Evolutionary conservation across 1,140 invertebrate species (phyloP), one percentile per base, ranked within the genome.

Genomic region (Aphidius ervi): DNA sequence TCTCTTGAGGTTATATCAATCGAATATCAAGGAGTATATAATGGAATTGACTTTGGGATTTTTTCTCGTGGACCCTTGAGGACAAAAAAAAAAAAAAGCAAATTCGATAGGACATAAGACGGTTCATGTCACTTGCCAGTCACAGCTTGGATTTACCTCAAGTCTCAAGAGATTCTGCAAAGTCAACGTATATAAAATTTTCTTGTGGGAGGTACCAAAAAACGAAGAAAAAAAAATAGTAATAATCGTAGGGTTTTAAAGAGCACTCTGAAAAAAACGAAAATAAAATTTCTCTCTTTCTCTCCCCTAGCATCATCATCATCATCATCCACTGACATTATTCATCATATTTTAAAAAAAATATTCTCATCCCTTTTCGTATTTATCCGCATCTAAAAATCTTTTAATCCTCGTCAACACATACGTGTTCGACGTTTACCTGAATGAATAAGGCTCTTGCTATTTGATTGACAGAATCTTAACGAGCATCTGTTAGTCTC

Each of bases 391-490:
- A 39, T 6, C 37, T 55, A 56, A 56, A 66, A 68, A 73, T 74
- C 73, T 74, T 66, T 74, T 61, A 68, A 65, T 74, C 67, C 68
- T 61, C 62, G 58, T 61, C 58, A 62, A 20, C 20, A 49, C n/a
- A 55, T 37, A 41, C 10, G 45, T 50, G 58, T 31, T 40, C 40
- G n/a, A 20, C 10, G 10, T 37, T 55, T 65, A 64, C 63, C 63
- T 65, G 58, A 37, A 6, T 10, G 50, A 31, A 31, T 31, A 40
- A 42, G 48, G 41, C 55, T 23, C 20, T 56, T 56, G 42, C 49
- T 60, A 6, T 48, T 49, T 68, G 71, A 73, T 67, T 70, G 73
- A 74, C 73, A 74, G 73, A 63, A 73, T 74, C 73, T 75, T 74
- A 74, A 75, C 71, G 72, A 75, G 71, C 71, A 74, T 73, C 70